A percentile compares a stretch with the other conserved stretches of the same genome.
Evolutionary conservation across 2,888 invertebrate genomes (phyloP).

Genomic region (Drosophila paucipuncta): DNA sequence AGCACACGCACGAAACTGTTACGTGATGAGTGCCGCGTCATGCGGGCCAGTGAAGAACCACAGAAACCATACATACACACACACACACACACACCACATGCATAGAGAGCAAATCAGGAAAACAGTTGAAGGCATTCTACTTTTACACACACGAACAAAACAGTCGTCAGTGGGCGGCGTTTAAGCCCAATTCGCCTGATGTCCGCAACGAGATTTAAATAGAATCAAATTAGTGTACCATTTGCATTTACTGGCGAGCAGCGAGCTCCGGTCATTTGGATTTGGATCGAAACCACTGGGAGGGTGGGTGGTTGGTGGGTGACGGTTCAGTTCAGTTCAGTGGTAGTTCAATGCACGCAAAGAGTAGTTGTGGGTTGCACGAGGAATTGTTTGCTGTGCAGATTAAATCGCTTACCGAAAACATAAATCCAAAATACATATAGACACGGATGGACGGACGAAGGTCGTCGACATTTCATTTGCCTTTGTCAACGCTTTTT

Average conservation of each 20-base stretch:
- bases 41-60: constrained; percentile 51
- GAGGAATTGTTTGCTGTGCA: constrained; percentile 71
- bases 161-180: constrained; percentile 77
- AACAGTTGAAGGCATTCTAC: constrained; percentile 21
- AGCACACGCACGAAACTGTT: constrained; percentile 56
- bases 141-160: constrained; percentile 50
- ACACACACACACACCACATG: constrained; percentile 20
- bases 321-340: background rate
- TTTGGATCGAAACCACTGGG: constrained; percentile 21
- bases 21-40: constrained; percentile 75
- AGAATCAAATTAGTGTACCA: constrained; percentile 81
- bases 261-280: constrained; percentile 50
- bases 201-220: constrained; percentile 82
- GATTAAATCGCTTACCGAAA: constrained; percentile 79
- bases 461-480: constrained; percentile 62
- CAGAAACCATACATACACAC: constrained; percentile 24
- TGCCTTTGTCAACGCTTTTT: constrained; percentile 76
- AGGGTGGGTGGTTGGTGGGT: background rate
- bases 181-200: constrained; percentile 77
- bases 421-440: constrained; percentile 74
- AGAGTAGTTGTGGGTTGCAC: constrained; percentile 48
- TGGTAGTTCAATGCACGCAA: constrained; percentile 63
- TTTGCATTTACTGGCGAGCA: constrained; percentile 58
- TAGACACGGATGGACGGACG: constrained; percentile 33
- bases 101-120: constrained; percentile 10